These are phyloP conservation scores for Drosophila eohydei DNA, from an alignment of 2,888 invertebrate species.

Conservation along the genomic window DNA sequence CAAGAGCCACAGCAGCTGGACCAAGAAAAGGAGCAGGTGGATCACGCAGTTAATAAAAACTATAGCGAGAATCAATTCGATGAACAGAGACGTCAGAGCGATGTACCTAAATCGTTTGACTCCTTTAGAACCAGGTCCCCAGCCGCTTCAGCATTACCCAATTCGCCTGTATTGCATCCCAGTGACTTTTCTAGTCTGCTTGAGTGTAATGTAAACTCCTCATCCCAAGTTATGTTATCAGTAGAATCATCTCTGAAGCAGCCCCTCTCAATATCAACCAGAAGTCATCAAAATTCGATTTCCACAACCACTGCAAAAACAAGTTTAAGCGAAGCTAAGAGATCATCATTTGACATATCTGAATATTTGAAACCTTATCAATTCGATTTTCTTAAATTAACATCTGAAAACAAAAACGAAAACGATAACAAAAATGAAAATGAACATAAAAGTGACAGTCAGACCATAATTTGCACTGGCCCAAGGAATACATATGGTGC, in stretches of 20 bases:
- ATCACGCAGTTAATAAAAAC: constrained; percentile 16
- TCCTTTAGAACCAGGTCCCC: constrained; percentile 26
- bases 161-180: constrained; percentile 14
- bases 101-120: constrained; percentile 1
- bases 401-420: constrained; percentile 8
- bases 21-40: neutral
- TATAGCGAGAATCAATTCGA: neutral
- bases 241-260: constrained; percentile 18
- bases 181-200: constrained; percentile 1
- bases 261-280: constrained; percentile 18
- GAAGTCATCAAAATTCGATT: constrained; percentile 5
- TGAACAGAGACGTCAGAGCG: neutral
- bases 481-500: constrained; percentile 10
- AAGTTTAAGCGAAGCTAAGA: constrained; percentile 13
- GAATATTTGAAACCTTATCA: constrained; percentile 72
- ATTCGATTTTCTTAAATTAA: constrained; percentile 46
- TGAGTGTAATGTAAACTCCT: neutral
- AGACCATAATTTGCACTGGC: constrained; percentile 8
- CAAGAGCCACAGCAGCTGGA: neutral
- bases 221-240: constrained; percentile 1
- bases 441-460: constrained; percentile 11
- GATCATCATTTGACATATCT: constrained; percentile 55
- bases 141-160: constrained; percentile 1
- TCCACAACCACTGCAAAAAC: constrained; percentile 1
- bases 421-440: neutral